Percentiles rank a stretch among this genome's conserved stretches.
Evolutionary conservation across 2,113 vertebrate genomes (phyloP).

Genomic region (Psittacus erithacus): DNA sequence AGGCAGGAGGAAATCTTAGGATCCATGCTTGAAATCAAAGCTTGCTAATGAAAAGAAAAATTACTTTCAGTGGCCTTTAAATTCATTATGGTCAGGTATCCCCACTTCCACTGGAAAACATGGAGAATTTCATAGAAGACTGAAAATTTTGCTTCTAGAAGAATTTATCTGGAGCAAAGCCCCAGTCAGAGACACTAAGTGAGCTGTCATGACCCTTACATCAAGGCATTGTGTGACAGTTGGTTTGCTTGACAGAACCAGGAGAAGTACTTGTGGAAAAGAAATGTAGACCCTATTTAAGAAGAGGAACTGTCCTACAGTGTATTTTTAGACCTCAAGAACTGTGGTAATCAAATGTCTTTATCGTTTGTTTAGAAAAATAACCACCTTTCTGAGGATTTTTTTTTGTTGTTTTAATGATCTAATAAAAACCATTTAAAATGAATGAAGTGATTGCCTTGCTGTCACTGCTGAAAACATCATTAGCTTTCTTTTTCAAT

Average conservation of each 20-base stretch:
- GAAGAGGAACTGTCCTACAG: neutral
- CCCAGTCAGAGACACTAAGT: neutral
- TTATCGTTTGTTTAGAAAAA: neutral
- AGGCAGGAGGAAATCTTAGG: neutral
- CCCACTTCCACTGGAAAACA: neutral
- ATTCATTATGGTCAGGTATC: neutral
- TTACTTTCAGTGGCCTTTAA: neutral
- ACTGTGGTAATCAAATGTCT: neutral
- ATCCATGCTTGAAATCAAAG: neutral
- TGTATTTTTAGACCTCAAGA: neutral
- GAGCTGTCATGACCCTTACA: neutral
- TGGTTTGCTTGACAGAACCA: neutral
- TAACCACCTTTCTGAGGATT: neutral
- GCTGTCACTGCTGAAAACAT: neutral
- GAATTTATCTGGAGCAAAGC: neutral
- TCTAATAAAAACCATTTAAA: neutral
- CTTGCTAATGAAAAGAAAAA: neutral
- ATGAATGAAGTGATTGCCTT: neutral
- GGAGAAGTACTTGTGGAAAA: neutral
- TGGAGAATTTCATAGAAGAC: neutral
- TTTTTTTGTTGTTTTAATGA: neutral
- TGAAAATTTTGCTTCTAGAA: neutral
- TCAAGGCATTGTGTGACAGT: neutral
- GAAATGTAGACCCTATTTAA: neutral
- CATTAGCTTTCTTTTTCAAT: neutral